Evolutionary conservation across 2,888 invertebrate genomes (phyloP).

Genomic region (Lathronympha strigana): DNA sequence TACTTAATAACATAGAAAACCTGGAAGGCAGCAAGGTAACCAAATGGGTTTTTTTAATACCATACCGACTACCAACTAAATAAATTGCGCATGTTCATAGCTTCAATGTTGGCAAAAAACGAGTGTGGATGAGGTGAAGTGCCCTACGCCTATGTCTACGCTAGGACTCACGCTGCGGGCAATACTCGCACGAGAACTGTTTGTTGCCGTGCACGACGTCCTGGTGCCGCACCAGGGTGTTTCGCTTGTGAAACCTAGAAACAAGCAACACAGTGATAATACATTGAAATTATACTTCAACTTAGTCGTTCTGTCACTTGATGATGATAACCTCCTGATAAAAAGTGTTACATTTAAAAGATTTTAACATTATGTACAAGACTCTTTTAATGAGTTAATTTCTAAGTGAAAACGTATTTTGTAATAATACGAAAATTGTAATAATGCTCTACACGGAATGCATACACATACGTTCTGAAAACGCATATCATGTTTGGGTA

Average conservation of each 20-base stretch:
- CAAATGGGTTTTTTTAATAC: not conserved
- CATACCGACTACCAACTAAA: constrained; percentile 18
- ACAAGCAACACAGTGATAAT: constrained; percentile 46
- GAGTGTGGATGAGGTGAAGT: constrained; percentile 33
- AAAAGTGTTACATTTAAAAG: too few relatives aligned
- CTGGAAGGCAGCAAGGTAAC: constrained; percentile 15
- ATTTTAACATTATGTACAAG: not conserved
- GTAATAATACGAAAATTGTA: too few relatives aligned
- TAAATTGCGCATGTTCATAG: constrained; percentile 71
- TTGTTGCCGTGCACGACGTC: constrained; percentile 56
- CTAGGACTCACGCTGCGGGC: constrained; percentile 71
- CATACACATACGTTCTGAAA: too few relatives aligned
- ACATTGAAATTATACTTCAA: not conserved
- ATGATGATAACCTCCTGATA: too few relatives aligned
- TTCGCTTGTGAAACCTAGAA: constrained; percentile 60
- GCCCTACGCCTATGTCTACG: constrained; percentile 37
- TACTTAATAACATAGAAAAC: not conserved
- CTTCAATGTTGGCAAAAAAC: constrained; percentile 49
- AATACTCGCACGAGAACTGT: constrained; percentile 65
- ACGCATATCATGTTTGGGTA: too few relatives aligned
- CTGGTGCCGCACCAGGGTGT: constrained; percentile 57
- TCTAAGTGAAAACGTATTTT: too few relatives aligned
- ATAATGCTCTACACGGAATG: too few relatives aligned
- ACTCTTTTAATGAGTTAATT: not conserved
- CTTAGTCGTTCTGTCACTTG: not conserved